phyloP scores from a whole-genome alignment of 2,888 invertebrate species.

The Mythimna loreyi region DNA sequence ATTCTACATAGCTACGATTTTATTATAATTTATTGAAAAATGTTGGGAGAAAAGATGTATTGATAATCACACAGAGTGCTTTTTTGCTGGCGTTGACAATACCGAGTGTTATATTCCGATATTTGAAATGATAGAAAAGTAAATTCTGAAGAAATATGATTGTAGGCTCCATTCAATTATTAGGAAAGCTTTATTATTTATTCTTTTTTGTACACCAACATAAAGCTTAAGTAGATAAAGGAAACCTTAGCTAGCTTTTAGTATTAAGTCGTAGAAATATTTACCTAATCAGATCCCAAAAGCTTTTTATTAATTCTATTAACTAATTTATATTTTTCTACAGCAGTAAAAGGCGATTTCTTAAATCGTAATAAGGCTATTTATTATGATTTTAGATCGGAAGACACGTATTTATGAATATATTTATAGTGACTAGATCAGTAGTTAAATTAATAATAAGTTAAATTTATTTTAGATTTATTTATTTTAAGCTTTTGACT shows the following conservation, averaged over 20 bases:
- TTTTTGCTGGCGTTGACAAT: conserved; percentile 44
- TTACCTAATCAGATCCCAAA: neutral
- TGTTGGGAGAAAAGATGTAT: conserved; percentile 36
- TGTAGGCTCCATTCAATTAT: neutral
- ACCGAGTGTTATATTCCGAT: conserved; percentile 5
- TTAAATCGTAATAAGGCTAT: too few species aligned
- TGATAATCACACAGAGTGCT: conserved; percentile 53
- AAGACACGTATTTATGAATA: too few species aligned
- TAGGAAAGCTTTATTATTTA: neutral
- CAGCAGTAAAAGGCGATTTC: too few species aligned
- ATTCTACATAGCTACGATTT: too few species aligned
- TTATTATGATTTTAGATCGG: too few species aligned
- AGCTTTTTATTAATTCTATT: neutral
- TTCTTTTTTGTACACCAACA: neutral
- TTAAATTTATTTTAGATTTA: too few species aligned
- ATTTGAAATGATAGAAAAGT: conserved; percentile 29
- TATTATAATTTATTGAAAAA: conserved; percentile 25
- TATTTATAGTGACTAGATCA: too few species aligned
- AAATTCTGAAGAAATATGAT: conserved; percentile 6
- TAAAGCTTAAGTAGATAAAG: too few species aligned
- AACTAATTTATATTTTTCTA: neutral
- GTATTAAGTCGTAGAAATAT: neutral
- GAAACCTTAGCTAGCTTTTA: too few species aligned
- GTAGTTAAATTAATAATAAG: too few species aligned
- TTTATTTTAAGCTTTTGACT: too few species aligned